These are phyloP conservation scores for Hucho hucho DNA, from an alignment of 2,113 vertebrate species.

Conservation along the genomic window DNA sequence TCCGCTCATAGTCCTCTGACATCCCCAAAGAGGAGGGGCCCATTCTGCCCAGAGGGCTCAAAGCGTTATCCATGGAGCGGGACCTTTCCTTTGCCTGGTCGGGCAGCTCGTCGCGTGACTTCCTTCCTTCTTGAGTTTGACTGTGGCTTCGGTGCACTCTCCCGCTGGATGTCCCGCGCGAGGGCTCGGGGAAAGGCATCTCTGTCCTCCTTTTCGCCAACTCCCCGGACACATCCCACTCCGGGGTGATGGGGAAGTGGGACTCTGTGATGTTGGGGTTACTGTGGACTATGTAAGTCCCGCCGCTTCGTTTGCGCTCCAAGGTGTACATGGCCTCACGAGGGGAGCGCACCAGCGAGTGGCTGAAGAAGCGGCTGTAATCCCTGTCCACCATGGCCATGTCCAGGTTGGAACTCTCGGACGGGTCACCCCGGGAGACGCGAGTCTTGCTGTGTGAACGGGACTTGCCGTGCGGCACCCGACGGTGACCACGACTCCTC, in stretches of 20 bases:
- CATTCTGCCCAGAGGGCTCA: slow-evolving; percentile 85
- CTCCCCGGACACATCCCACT: slow-evolving; percentile 98
- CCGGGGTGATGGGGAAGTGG: slow-evolving; percentile 93
- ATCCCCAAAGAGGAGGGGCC: slow-evolving; percentile 74
- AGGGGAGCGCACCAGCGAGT: slow-evolving; percentile 86
- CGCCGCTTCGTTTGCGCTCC: slow-evolving; percentile 87
- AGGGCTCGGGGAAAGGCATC: slow-evolving; percentile 98
- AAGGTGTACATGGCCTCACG: slow-evolving; percentile 93
- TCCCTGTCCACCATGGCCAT: slow-evolving; percentile 87
- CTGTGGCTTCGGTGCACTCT: slow-evolving; percentile 98
- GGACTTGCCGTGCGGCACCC: slow-evolving; percentile 90
- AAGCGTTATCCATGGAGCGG: slow-evolving; percentile 77
- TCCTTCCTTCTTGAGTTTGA: slow-evolving; percentile 93
- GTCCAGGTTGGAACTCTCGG: slow-evolving; percentile 93
- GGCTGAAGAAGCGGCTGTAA: slow-evolving; percentile 87
- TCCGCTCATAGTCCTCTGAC: slow-evolving; percentile 87
- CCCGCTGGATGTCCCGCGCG: slow-evolving; percentile 89
- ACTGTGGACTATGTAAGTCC: slow-evolving; percentile 92
- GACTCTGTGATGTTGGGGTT: slow-evolving; percentile 91
- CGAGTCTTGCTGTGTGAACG: slow-evolving; percentile 96
- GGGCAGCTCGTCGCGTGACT: slow-evolving; percentile 91
- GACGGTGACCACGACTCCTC: slow-evolving; percentile 89
- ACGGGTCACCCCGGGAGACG: slow-evolving; percentile 92
- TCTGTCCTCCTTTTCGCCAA: slow-evolving; percentile 95
- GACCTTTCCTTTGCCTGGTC: slow-evolving; percentile 97